Evolutionary conservation across 2,797 vertebrate species (phyloP).

Genomic region (Rhinichthys osculus): DNA sequence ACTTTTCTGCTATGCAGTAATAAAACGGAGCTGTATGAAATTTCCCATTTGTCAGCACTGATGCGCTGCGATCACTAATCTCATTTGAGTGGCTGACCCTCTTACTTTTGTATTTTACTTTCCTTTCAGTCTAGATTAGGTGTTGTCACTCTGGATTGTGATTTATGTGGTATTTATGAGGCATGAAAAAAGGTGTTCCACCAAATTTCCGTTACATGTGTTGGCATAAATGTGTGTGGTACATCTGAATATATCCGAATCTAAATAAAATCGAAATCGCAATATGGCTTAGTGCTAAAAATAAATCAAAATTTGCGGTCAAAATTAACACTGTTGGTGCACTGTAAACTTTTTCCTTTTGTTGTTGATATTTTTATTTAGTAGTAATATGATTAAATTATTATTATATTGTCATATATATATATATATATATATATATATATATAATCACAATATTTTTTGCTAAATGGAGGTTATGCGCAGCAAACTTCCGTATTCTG

Average conservation of each 20-base stretch:
- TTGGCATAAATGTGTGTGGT: background rate
- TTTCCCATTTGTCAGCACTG: background rate
- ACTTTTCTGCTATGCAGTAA: background rate
- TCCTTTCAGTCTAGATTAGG: slow-evolving; percentile 50
- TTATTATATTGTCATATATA: too few species aligned
- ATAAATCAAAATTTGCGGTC: too few species aligned
- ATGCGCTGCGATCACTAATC: slow-evolving; percentile 28
- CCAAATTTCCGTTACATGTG: background rate
- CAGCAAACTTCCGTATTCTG: too few species aligned
- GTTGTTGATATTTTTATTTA: background rate
- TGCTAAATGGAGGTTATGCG: too few species aligned
- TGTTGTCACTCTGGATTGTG: background rate
- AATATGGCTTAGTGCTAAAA: too few species aligned
- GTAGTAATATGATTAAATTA: background rate
- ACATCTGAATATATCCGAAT: background rate
- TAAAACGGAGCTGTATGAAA: background rate
- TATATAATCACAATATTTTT: too few species aligned
- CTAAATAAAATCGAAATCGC: background rate
- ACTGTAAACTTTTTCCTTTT: too few species aligned
- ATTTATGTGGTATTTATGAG: slow-evolving; percentile 25
- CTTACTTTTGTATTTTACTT: slow-evolving; percentile 57
- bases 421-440: too few species aligned
- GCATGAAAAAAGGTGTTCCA: slow-evolving; percentile 10
- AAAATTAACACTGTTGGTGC: too few species aligned
- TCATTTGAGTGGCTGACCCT: slow-evolving; percentile 36